phyloP scores from a whole-genome alignment of 2,113 vertebrate genomes.

The Mandrillus leucophaeus region DNA sequence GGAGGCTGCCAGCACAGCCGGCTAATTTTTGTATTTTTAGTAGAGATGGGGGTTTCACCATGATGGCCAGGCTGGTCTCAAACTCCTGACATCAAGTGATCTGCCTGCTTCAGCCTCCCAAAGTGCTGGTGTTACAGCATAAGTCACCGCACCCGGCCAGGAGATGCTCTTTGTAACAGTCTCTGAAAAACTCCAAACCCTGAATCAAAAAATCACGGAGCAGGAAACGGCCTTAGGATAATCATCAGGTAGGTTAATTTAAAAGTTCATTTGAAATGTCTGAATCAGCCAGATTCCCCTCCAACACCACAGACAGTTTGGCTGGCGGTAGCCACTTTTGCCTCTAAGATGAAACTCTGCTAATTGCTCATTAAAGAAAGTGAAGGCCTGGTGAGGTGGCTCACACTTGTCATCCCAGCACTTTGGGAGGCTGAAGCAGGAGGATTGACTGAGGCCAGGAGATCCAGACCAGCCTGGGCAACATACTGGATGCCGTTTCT shows the following conservation, averaged over 20 bases:
- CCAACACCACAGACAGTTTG: not conserved
- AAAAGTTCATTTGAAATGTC: not conserved
- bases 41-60: no score
- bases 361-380: not conserved
- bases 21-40: no score
- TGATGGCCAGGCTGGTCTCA: no score
- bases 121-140: no score
- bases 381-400: not conserved
- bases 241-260: not conserved
- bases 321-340: not conserved
- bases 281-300: not conserved
- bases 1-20: no score
- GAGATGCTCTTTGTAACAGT: not conserved
- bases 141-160: not conserved
- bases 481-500: not conserved
- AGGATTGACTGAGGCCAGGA: not conserved
- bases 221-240: not conserved
- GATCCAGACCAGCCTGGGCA: not conserved
- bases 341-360: not conserved
- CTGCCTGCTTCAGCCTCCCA: no score
- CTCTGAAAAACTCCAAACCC: not conserved
- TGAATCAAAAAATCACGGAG: not conserved
- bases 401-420: not conserved
- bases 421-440: not conserved
- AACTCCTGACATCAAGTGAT: no score